Base-by-base conservation (phyloP, 2,797 vertebrate genomes). In the Takifugu rubripes region DNA sequence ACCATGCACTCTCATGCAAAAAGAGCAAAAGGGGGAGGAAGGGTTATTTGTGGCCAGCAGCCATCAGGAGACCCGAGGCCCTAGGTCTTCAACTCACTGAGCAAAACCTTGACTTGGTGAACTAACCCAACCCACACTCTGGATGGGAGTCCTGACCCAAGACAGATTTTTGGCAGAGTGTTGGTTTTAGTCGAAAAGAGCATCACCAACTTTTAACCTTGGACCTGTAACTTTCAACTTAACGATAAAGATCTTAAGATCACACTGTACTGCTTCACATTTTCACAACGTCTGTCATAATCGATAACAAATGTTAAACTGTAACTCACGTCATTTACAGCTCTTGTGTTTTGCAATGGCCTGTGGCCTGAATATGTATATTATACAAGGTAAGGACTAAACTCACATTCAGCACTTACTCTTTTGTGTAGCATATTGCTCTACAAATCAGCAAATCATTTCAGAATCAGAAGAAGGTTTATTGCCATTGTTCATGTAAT, bases 121-220 rank as follows among this genome's bases (percentile, higher is more conserved):
- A 81, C 77, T 66, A 79, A 72, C 77, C 62, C 82, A 86, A 81
- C 84, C 86, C 79, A 88, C 88, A 83, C 84, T 87, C 75, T 86
- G 79, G 75, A 88, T 84, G 56, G 64, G 69, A 85, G 81, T 74
- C 65, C 59, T 85, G 88, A 87, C 85, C 87, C 68, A 78, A 74
- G 81, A 86, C 74, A 78, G 72, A 74, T 80, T 81, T 84, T 89
- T 90, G 87, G 88, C 87, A 86, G 79, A 68, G 55, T 65, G 59
- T 62, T 78, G 68, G 70, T 74, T 83, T 88, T 70, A 75, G 68
- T 78, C 50, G 67, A 74, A 77, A 59, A 73, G 53, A 78, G 76
- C 75, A 79, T 67, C 65, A 72, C 70, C 77, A 83, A 87, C 79
- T 84, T 83, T 87, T 88, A 81, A 87, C 88, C 85, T 70, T 69